phyloP scores from a whole-genome alignment of 64 coral and sea anemone species.

The Hydrozoanthus tunicans region DNA sequence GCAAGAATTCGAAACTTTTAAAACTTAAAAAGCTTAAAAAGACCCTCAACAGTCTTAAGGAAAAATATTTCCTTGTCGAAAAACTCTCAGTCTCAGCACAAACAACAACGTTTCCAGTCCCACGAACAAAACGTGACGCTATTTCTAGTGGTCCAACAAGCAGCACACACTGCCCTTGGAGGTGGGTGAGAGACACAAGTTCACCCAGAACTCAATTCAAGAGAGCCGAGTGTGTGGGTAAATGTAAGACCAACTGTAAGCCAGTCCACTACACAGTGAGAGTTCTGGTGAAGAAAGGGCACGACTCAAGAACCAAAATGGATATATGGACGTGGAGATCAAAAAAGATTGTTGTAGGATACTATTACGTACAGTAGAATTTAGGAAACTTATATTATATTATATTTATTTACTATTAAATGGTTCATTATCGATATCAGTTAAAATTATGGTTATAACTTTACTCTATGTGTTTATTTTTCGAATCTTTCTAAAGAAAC shows the following conservation, averaged over 20 bases:
- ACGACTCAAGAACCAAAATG: too few relatives aligned
- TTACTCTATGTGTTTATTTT: too few relatives aligned
- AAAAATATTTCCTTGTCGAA: neutral
- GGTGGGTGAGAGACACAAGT: neutral
- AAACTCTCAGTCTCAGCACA: neutral
- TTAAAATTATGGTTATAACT: too few relatives aligned
- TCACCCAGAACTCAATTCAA: neutral
- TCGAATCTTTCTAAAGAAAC: too few relatives aligned
- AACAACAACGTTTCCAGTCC: neutral
- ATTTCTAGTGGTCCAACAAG: neutral
- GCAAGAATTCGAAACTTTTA: neutral
- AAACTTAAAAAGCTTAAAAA: neutral
- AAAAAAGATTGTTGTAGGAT: too few relatives aligned
- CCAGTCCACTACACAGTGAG: too few relatives aligned
- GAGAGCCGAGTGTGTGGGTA: constrained; percentile 1
- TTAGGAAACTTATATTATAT: too few relatives aligned
- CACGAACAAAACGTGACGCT: neutral
- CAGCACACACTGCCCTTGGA: constrained; percentile 3
- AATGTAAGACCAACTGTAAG: neutral
- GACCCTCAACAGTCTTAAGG: neutral
- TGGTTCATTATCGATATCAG: too few relatives aligned
- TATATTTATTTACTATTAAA: too few relatives aligned
- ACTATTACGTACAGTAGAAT: too few relatives aligned
- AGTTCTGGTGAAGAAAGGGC: too few relatives aligned
- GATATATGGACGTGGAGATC: too few relatives aligned